Percentiles rank a stretch among this genome's conserved stretches.
Conservation (phyloP, 1,140 invertebrate species). For the Nilaparvata lugens region DNA sequence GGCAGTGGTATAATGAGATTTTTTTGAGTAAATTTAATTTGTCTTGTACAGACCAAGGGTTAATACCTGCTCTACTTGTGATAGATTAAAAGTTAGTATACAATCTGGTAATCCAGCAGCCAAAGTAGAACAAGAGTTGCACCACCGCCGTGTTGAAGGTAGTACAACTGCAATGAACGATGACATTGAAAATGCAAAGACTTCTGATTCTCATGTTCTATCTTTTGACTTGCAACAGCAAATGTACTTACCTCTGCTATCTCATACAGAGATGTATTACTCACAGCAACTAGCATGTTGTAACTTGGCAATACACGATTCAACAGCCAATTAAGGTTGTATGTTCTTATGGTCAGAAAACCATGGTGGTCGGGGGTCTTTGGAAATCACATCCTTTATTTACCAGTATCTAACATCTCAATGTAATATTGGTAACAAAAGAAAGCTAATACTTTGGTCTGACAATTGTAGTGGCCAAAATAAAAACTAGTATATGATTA, state of each 20-base stretch:
- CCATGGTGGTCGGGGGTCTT: not conserved
- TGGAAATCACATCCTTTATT: not conserved
- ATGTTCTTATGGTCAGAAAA: not conserved
- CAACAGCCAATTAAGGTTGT: not conserved
- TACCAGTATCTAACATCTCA: slow-evolving; percentile 8
- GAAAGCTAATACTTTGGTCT: slow-evolving; percentile 7
- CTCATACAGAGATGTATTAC: slow-evolving; percentile 14
- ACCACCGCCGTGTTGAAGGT: not conserved
- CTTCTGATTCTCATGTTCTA: slow-evolving; percentile 2
- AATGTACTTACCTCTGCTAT: slow-evolving; percentile 11
- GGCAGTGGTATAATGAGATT: slow-evolving; percentile 9
- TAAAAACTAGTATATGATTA: slow-evolving; percentile 9
- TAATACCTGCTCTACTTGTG: slow-evolving; percentile 12
- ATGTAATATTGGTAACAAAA: not conserved
- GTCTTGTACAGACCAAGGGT: slow-evolving; percentile 1
- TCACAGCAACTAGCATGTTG: slow-evolving; percentile 12
- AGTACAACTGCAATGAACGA: not conserved
- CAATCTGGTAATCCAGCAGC: slow-evolving; percentile 7
- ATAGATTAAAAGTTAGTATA: not conserved
- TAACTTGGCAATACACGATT: slow-evolving; percentile 11
- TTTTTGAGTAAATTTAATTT: slow-evolving; percentile 11
- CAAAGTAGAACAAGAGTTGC: slow-evolving; percentile 10
- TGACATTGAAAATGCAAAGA: not conserved
- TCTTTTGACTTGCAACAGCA: slow-evolving; percentile 5
- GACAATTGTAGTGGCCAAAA: slow-evolving; percentile 11